Evolutionary conservation across 2,113 vertebrate genomes (phyloP), one percentile per base, ranked within the genome.

Genomic region (Rhabdomys dilectus): DNA sequence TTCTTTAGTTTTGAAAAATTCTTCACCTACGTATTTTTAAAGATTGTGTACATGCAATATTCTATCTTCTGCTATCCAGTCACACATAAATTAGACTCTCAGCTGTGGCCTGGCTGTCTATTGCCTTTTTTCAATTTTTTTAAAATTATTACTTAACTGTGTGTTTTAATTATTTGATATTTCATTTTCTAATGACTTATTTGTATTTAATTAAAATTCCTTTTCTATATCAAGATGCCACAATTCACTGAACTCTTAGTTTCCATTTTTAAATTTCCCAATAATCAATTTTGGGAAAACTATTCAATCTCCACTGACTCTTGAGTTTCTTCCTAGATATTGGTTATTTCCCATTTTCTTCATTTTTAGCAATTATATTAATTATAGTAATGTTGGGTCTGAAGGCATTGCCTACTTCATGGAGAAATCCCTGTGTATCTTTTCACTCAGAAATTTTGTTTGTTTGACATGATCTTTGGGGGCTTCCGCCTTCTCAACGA

Each of bases 21-120:
- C 4, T 60, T 58, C n/a, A 13, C 51, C 36, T 42, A 26, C 60
- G 16, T 62, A 22, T 77, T 36, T 10, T 62, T 31, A 24, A 36
- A 36, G 39, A 62, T 45, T 34, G 34, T 36, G 1, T 62, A 31
- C 36, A 19, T 19, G 76, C 39, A 89, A 3, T 75, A 45, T 36
- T 60, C 26, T 76, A 29, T 34, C 72, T 58, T 45, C 72, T 62
- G 29, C 72, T 62, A 17, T 45, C 10, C 39, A 62, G 16, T 48
- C 8, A 16, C 39, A 62, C 53, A 45, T 24, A 77, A 62, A 62
- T 36, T 58, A 85, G 12, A 53, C 48, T 36, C 26, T 53, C 17
- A 22, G 17, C 2, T 48, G 2, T 60, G 0, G 1, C 22, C 22
- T 60, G 9, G 10, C 11, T 34, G 1, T 12, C 48, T 29, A 58